Conservation (phyloP, 1,140 invertebrate species). For the Drosophila persimilis region DNA sequence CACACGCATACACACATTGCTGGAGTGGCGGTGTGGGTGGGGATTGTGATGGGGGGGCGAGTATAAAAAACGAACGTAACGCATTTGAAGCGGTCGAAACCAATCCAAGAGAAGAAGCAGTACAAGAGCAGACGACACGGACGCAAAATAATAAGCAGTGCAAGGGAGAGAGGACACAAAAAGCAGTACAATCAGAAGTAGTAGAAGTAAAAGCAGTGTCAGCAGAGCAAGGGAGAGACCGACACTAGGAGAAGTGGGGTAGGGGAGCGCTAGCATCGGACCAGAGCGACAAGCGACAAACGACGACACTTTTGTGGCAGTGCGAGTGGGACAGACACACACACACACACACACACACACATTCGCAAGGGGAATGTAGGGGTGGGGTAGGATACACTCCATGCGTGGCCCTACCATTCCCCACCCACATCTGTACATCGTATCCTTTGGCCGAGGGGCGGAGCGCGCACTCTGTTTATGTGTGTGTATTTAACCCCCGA, state of each 20-base stretch:
- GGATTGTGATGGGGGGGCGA: background rate
- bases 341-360: slow-evolving; percentile 25
- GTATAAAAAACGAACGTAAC: slow-evolving; percentile 66
- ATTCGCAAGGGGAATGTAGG: background rate
- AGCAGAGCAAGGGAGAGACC: no score
- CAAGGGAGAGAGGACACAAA: no score
- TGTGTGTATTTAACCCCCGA: no score
- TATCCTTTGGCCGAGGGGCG: slow-evolving; percentile 32
- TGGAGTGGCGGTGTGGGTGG: background rate
- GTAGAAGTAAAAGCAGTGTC: no score
- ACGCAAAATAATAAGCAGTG: slow-evolving; percentile 22
- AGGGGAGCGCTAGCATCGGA: no score
- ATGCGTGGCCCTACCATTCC: slow-evolving; percentile 14
- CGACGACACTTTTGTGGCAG: slow-evolving; percentile 34
- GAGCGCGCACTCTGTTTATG: slow-evolving; percentile 9
- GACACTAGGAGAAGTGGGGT: no score
- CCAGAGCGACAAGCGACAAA: slow-evolving; percentile 52
- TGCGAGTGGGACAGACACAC: slow-evolving; percentile 39
- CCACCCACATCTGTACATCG: background rate
- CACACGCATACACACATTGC: slow-evolving; percentile 24
- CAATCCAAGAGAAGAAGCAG: slow-evolving; percentile 75
- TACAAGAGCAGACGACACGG: slow-evolving; percentile 43
- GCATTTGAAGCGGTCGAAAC: slow-evolving; percentile 64
- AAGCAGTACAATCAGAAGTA: no score
- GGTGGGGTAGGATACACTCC: slow-evolving; percentile 21